A percentile compares a stretch with the other conserved stretches of the same genome.
Evolutionary conservation across 1,140 invertebrate genomes (phyloP).

Genomic region (Leguminivora glycinivorella): DNA sequence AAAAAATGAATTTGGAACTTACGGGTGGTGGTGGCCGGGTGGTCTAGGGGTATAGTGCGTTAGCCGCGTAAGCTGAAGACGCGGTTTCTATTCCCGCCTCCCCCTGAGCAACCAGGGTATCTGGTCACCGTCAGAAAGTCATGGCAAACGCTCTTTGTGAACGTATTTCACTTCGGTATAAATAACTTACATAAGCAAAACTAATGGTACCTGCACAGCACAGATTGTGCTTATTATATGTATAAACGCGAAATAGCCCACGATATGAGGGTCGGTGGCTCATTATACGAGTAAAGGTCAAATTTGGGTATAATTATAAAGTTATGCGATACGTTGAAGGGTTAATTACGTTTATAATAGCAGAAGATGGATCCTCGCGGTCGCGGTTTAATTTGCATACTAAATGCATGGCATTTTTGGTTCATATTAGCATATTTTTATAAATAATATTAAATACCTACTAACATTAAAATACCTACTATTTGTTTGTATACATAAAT

Average conservation of each 20-base stretch:
- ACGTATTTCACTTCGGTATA: too few species aligned
- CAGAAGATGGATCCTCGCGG: neutral
- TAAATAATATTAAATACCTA: too few species aligned
- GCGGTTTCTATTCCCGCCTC: too few species aligned
- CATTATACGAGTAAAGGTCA: neutral
- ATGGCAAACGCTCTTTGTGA: too few species aligned
- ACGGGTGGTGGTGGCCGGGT: too few species aligned
- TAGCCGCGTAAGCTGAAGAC: too few species aligned
- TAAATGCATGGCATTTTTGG: neutral
- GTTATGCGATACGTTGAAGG: neutral
- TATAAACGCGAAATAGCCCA: neutral
- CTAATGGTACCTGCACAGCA: neutral
- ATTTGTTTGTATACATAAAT: too few species aligned
- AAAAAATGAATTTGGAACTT: neutral
- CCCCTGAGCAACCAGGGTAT: too few species aligned
- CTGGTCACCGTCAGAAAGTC: too few species aligned
- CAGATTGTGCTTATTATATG: neutral
- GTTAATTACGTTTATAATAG: neutral
- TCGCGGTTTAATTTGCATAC: neutral
- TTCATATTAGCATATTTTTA: neutral
- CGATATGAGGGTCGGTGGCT: neutral
- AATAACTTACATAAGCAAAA: neutral
- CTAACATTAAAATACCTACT: too few species aligned
- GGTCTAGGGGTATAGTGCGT: too few species aligned
- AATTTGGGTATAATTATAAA: neutral